Evolutionary conservation across 1,140 invertebrate species (phyloP).

Genomic region (Cylas formicarius): DNA sequence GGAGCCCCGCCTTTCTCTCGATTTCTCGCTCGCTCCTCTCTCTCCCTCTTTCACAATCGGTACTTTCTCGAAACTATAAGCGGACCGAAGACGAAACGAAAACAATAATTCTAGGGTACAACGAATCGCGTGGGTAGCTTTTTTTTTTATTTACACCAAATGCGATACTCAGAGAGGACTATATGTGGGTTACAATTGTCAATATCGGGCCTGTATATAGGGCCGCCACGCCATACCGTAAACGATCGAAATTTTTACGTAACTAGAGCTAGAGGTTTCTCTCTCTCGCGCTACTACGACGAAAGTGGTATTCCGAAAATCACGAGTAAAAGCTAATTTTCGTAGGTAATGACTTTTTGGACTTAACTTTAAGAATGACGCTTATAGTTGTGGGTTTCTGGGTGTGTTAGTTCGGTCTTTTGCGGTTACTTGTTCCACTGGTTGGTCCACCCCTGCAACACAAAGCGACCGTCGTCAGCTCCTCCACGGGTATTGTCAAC

Average conservation of each 20-base stretch:
- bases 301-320: slow-evolving; percentile 36
- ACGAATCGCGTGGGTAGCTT: not conserved
- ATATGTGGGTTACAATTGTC: slow-evolving; percentile 14
- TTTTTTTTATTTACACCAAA: slow-evolving; percentile 35
- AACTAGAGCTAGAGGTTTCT: slow-evolving; percentile 27
- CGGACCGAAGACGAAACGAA: slow-evolving; percentile 25
- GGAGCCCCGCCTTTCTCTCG: not conserved
- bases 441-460: slow-evolving; percentile 36
- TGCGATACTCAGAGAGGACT: slow-evolving; percentile 21
- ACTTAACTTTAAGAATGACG: slow-evolving; percentile 33
- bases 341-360: slow-evolving; percentile 29
- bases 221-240: slow-evolving; percentile 22
- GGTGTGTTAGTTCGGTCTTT: slow-evolving; percentile 10
- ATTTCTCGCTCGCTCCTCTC: not conserved
- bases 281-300: slow-evolving; percentile 27
- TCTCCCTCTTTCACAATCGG: slow-evolving; percentile 4
- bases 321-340: slow-evolving; percentile 37
- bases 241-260: slow-evolving; percentile 19
- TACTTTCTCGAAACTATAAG: slow-evolving; percentile 36
- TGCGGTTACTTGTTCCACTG: slow-evolving; percentile 38
- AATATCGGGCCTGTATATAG: slow-evolving; percentile 23
- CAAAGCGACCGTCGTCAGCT: slow-evolving; percentile 11
- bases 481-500: not conserved
- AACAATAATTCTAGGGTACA: not conserved
- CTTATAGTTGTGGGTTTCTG: slow-evolving; percentile 28